Conservation (phyloP, 2,113 vertebrate species). For the Catharus fuscescens region DNA sequence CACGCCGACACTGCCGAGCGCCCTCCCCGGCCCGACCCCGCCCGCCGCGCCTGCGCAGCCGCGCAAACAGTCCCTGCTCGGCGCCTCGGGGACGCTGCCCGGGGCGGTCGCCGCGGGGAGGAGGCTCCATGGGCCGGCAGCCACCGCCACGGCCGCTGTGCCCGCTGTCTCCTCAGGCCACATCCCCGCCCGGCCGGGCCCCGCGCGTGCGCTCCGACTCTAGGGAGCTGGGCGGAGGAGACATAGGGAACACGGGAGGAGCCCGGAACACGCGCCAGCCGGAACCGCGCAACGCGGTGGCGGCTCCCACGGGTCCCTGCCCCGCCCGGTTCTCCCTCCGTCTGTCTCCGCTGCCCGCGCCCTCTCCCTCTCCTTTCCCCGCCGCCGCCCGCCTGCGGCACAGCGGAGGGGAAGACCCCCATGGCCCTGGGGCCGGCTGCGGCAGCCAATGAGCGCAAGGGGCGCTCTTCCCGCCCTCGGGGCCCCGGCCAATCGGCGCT, state of each 20-base stretch:
- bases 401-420: neutral
- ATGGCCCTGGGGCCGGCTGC: neutral
- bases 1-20: accelerated
- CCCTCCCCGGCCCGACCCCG: accelerated
- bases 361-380: neutral
- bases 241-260: neutral
- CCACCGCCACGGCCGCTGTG: too few relatives aligned
- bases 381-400: neutral
- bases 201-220: neutral
- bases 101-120: too few relatives aligned
- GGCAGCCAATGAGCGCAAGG: neutral
- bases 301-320: too few relatives aligned
- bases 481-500: too few relatives aligned
- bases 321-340: neutral
- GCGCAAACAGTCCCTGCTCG: too few relatives aligned
- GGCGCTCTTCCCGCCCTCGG: conserved; percentile 45
- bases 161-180: neutral
- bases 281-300: neutral
- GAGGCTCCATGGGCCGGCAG: too few relatives aligned
- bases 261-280: neutral
- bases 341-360: too few relatives aligned
- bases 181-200: neutral
- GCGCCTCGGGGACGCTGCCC: neutral
- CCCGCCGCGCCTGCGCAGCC: neutral
- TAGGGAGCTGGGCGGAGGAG: accelerated